Evolutionary conservation across 2,113 vertebrate genomes (phyloP), one percentile per base, ranked within the genome.

Genomic region (Corythoichthys intestinalis): DNA sequence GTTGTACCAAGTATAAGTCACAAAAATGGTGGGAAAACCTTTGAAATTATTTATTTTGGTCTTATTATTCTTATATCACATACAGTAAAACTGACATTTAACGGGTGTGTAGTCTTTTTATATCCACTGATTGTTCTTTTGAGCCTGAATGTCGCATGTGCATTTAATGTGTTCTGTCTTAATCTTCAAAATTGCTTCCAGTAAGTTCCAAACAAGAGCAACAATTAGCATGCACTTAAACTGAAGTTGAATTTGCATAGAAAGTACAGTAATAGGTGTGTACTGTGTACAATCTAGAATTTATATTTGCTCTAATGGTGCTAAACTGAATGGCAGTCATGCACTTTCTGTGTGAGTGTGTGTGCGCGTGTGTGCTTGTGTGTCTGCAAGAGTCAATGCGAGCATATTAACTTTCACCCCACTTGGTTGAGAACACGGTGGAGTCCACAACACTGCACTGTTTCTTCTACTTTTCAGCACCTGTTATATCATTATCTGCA

Each of bases 401-500:
- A 74, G 68, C 56, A 57, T 75, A 47, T 61, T 70, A 67, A 70
- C 75, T 49, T 70, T 66, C 65, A 47, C 70, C 67, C 78, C 77
- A 78, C 75, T 72, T 57, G 52, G 52, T 56, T 65, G 67, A 78
- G 74, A 83, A 79, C 78, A 79, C 78, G 78, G 79, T 88, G 79
- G 80, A 84, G 77, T 89, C 76, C 85, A 85, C 74, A 76, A 78
- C 88, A 87, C 86, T 87, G 82, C 86, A 90, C 86, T 90, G 87
- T 89, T 87, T 83, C 70, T 79, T 84, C 79, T 78, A 86, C 79
- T 86, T 72, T 83, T 86, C 87, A 82, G 85, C 90, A 90, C 85
- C 87, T 85, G 78, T 88, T 90, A 86, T 90, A 88, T 89, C 84
- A 81, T 85, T 86, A 86, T 90, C 91, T 93, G 92, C 91, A 93